Evolutionary conservation across 2,888 invertebrate genomes (phyloP).

Genomic region (Drosophila differens): DNA sequence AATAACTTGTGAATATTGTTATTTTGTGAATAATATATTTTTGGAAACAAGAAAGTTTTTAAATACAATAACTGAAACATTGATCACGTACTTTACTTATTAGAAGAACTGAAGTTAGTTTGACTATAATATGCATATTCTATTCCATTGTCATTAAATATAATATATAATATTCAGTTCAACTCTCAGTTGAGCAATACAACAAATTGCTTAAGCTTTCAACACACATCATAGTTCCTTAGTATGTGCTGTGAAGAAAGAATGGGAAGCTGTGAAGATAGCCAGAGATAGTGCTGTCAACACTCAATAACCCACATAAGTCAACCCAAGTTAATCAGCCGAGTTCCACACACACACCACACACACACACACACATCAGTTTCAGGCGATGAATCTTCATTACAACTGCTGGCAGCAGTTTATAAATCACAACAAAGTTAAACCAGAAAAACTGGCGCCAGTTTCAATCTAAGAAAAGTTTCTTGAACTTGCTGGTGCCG

Average conservation of each 20-base stretch:
- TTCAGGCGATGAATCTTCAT: constrained; percentile 42
- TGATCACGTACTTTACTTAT: neutral
- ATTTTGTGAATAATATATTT: neutral
- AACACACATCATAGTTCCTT: neutral
- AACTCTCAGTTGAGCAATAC: neutral
- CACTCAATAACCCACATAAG: constrained; percentile 47
- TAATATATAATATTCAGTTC: neutral
- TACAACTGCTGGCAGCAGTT: constrained; percentile 36
- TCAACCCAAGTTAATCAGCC: constrained; percentile 44
- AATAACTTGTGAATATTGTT: neutral
- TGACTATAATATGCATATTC: neutral
- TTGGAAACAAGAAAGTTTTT: neutral
- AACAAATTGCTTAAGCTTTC: neutral
- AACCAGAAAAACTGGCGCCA: constrained; percentile 58
- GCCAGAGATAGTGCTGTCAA: constrained; percentile 14
- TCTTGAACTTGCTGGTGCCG: constrained; percentile 58
- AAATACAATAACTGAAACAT: neutral
- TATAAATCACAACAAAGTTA: constrained; percentile 47
- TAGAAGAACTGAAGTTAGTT: too few relatives aligned
- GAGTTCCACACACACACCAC: constrained; percentile 2
- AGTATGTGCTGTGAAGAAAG: neutral
- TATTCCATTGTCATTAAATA: neutral
- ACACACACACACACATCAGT: constrained; percentile 13
- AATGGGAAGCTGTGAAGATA: neutral
- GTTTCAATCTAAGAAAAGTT: constrained; percentile 57